Evolutionary conservation across 1,140 invertebrate species (phyloP).

Genomic region (Portunus trituberculatus): DNA sequence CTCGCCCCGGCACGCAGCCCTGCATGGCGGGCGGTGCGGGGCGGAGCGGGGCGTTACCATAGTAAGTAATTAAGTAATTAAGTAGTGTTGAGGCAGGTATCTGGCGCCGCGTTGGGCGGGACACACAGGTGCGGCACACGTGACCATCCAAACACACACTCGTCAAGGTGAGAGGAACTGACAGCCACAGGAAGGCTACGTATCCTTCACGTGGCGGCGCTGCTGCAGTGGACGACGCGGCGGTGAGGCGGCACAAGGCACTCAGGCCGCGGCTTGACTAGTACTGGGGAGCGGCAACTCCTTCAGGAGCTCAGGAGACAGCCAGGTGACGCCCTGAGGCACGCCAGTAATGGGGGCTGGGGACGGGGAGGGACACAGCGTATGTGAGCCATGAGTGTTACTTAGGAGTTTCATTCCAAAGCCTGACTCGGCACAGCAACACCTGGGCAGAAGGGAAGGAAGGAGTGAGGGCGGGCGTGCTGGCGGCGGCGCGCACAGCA

Average conservation of each 20-base stretch:
- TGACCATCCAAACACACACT: background rate
- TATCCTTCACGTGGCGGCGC: no score
- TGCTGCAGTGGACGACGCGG: background rate
- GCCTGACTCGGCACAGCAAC: no score
- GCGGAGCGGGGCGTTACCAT: background rate
- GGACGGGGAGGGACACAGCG: background rate
- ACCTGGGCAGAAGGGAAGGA: background rate
- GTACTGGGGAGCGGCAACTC: no score
- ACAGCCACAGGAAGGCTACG: background rate
- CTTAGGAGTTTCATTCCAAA: no score
- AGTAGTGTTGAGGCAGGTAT: background rate
- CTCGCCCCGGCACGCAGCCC: background rate
- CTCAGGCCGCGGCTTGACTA: no score
- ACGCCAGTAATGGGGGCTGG: background rate
- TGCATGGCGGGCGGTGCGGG: background rate
- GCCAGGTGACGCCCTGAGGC: background rate
- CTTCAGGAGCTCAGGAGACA: background rate
- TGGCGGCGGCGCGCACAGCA: background rate
- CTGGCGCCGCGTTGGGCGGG: background rate
- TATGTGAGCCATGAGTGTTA: background rate
- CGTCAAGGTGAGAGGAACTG: background rate
- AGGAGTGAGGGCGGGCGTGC: background rate
- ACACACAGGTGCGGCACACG: slow-evolving; percentile 2
- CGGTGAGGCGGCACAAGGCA: background rate
- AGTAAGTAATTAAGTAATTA: background rate